Evolutionary conservation across 2,888 invertebrate genomes (phyloP).

Genomic region (Physocephala rufipes): DNA sequence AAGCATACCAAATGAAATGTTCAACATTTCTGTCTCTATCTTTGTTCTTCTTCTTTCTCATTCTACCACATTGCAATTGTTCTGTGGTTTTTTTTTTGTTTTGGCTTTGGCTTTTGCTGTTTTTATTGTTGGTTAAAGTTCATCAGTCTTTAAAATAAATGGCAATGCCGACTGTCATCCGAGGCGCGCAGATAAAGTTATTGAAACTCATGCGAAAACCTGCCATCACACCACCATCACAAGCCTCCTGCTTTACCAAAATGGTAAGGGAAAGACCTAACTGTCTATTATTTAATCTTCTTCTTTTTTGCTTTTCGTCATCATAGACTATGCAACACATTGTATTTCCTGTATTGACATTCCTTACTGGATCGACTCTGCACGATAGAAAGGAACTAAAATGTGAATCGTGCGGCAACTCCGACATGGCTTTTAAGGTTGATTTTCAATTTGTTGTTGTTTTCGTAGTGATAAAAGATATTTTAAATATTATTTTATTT

Average conservation of each 20-base stretch:
- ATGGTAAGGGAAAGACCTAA: not conserved
- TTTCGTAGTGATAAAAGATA: not conserved
- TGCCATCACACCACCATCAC: not conserved
- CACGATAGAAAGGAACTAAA: too few relatives aligned
- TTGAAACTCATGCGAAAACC: slow-evolving; percentile 13
- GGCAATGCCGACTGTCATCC: slow-evolving; percentile 8
- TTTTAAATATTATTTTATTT: not conserved
- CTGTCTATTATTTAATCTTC: not conserved
- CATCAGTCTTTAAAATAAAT: slow-evolving; percentile 18
- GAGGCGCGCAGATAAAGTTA: slow-evolving; percentile 28
- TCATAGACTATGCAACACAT: not conserved
- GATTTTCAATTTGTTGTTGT: too few relatives aligned
- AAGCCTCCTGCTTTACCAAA: not conserved
- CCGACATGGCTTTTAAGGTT: too few relatives aligned
- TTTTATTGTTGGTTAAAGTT: not conserved
- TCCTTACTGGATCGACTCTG: not conserved
- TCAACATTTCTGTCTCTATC: not conserved
- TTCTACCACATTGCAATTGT: not conserved
- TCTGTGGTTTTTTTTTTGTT: slow-evolving; percentile 9
- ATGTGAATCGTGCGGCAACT: too few relatives aligned
- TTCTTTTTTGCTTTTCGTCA: not conserved
- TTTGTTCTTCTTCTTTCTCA: not conserved
- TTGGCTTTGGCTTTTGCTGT: not conserved
- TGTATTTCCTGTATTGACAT: not conserved
- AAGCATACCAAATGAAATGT: slow-evolving; percentile 27